phyloP scores from a whole-genome alignment of 2,888 invertebrate genomes.

The Alloplasta piceator region DNA sequence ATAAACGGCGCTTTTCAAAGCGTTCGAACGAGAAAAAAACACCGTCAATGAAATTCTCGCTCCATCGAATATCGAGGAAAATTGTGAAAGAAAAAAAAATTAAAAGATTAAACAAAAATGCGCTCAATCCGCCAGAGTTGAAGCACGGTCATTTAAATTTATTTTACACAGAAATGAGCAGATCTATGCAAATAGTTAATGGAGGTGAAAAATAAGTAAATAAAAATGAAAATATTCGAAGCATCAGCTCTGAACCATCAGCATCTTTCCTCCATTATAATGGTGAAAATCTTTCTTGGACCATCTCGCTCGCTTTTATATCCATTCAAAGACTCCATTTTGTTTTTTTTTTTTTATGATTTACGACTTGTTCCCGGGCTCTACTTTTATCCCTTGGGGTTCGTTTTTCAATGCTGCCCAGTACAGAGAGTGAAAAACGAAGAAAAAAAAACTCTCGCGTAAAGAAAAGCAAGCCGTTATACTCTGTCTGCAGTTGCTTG shows the following conservation, averaged over 20 bases:
- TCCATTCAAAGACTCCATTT: no score
- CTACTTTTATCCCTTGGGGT: background rate
- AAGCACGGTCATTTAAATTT: no score
- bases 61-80: no score
- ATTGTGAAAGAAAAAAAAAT: no score
- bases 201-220: background rate
- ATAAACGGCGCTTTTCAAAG: no score
- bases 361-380: slow-evolving; percentile 14
- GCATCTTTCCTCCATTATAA: slow-evolving; percentile 25
- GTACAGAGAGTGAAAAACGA: background rate
- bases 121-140: no score
- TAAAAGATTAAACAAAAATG: no score
- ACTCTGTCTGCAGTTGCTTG: background rate
- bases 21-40: no score
- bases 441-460: background rate
- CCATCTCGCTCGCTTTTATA: background rate
- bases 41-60: no score
- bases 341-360: slow-evolving; percentile 20
- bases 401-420: slow-evolving; percentile 1
- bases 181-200: no score
- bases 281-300: slow-evolving; percentile 16
- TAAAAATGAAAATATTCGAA: slow-evolving; percentile 7
- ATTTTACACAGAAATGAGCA: no score
- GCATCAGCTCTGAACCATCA: slow-evolving; percentile 21
- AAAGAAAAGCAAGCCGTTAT: background rate